phyloP scores from a whole-genome alignment of 2,888 invertebrate species.

The Physocephala rufipes region DNA sequence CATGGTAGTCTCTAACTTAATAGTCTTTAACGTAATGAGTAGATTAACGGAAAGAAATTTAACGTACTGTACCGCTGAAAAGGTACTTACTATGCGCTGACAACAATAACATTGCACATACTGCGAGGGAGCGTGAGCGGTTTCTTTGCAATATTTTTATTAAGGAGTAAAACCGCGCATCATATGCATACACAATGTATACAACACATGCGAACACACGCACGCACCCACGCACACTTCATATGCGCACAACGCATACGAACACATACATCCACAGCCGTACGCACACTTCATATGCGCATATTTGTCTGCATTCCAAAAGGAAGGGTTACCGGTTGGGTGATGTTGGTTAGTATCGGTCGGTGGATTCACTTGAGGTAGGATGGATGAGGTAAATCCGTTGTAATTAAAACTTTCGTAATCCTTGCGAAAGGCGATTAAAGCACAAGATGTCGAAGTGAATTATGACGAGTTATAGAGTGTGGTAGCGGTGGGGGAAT shows the following conservation, averaged over 20 bases:
- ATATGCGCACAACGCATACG: no score
- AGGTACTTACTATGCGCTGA: background rate
- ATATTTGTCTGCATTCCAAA: no score
- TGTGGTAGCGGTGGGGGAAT: background rate
- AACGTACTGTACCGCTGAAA: background rate
- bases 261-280: background rate
- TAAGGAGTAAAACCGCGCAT: no score
- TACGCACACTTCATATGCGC: background rate
- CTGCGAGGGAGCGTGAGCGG: background rate
- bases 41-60: slow-evolving; percentile 22
- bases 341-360: background rate
- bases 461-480: slow-evolving; percentile 6
- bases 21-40: slow-evolving; percentile 26
- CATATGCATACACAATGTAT: background rate
- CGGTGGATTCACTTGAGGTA: background rate
- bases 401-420: slow-evolving; percentile 30
- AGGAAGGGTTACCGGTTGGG: background rate
- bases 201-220: no score
- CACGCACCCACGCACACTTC: background rate
- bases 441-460: background rate
- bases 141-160: background rate
- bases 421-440: slow-evolving; percentile 14
- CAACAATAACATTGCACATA: background rate
- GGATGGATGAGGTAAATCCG: slow-evolving; percentile 14
- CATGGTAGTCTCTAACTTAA: slow-evolving; percentile 33